These are phyloP conservation scores for Falco novaeseelandiae DNA, from an alignment of 2,797 vertebrate genomes.

Conservation along the genomic window DNA sequence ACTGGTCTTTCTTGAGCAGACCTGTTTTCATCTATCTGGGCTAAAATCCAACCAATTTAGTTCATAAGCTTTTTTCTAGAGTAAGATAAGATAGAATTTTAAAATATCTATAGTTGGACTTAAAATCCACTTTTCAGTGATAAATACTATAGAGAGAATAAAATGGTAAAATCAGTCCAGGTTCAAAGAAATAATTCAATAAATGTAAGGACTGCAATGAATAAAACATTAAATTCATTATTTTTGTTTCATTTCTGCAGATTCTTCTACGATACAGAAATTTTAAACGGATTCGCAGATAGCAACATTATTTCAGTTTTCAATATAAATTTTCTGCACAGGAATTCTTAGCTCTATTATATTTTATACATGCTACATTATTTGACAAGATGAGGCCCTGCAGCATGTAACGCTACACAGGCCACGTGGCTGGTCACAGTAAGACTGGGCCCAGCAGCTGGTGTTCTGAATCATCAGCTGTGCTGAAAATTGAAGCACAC, in stretches of 20 bases:
- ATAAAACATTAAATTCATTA: background rate
- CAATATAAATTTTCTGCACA: background rate
- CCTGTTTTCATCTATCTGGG: background rate
- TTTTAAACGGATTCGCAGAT: background rate
- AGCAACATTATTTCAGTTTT: background rate
- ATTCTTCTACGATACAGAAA: background rate
- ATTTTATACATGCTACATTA: background rate
- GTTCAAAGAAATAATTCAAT: background rate
- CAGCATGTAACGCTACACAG: background rate
- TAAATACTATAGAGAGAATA: background rate
- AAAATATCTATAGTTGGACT: background rate
- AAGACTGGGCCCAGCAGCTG: background rate
- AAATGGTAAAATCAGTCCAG: background rate
- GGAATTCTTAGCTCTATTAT: background rate
- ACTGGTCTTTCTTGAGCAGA: background rate
- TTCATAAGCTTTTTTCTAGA: background rate
- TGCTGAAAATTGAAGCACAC: background rate
- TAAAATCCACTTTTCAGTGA: background rate
- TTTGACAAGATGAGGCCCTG: background rate
- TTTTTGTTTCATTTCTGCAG: background rate
- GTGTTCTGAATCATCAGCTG: background rate
- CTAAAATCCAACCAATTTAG: background rate
- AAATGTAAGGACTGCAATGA: background rate
- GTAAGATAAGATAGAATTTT: background rate
- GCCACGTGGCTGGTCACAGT: fast-evolving